Percentiles rank a stretch among this genome's conserved stretches.
Evolutionary conservation across 2,113 vertebrate genomes (phyloP).

Genomic region (Pionites leucogaster): DNA sequence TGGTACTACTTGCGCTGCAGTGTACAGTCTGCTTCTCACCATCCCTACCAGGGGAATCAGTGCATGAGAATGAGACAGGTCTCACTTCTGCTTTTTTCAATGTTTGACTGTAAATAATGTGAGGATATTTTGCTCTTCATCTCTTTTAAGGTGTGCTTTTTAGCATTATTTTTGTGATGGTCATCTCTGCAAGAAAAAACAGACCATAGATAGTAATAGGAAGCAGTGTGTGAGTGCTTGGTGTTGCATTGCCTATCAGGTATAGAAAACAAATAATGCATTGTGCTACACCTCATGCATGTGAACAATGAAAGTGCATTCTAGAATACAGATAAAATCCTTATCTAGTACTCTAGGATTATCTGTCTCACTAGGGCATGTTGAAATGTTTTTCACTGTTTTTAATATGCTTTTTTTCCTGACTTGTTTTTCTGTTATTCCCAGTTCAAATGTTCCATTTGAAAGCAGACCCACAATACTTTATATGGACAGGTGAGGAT

Average conservation of each 20-base stretch:
- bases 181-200: not conserved
- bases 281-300: not conserved
- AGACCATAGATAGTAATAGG: not conserved
- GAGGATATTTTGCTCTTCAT: not conserved
- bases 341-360: not conserved
- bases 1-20: fast-evolving
- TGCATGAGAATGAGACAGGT: not conserved
- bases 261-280: not conserved
- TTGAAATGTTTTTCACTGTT: not conserved
- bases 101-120: not conserved
- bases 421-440: slow-evolving; percentile 5
- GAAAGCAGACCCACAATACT: slow-evolving; percentile 44
- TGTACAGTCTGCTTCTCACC: not conserved
- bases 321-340: not conserved
- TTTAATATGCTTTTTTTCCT: slow-evolving; percentile 17
- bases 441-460: slow-evolving; percentile 26
- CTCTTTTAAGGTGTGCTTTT: not conserved
- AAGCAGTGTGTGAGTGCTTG: not conserved
- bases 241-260: not conserved
- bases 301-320: not conserved
- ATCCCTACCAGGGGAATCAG: not conserved
- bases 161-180: not conserved
- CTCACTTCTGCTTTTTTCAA: not conserved
- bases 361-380: not conserved
- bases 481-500: slow-evolving; percentile 46